These are phyloP conservation scores for Mixornis gularis DNA, from an alignment of 2,113 vertebrate genomes.

Conservation along the genomic window DNA sequence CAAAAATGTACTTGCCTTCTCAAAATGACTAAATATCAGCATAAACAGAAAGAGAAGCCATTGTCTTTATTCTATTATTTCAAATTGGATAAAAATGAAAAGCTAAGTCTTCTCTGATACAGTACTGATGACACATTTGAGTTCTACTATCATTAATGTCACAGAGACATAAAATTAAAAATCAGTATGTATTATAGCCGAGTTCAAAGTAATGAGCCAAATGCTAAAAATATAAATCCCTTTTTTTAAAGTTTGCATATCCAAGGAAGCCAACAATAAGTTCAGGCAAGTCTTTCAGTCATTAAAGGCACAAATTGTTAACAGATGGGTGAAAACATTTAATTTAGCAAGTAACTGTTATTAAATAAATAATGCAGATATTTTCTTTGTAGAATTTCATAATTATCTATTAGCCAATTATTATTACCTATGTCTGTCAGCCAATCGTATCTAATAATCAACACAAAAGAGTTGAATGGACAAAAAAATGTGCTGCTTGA, in stretches of 20 bases:
- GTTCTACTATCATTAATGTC: background rate
- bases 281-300: background rate
- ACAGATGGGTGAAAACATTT: conserved; percentile 22
- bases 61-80: background rate
- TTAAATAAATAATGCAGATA: conserved; percentile 7
- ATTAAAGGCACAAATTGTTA: conserved; percentile 4
- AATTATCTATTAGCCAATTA: conserved; percentile 6
- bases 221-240: background rate
- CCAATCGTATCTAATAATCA: conserved; percentile 13
- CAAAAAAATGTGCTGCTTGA: background rate
- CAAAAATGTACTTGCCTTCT: background rate
- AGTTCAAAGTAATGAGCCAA: conserved; percentile 6
- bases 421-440: conserved; percentile 30
- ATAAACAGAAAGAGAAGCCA: background rate
- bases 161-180: conserved; percentile 1
- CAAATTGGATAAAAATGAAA: background rate
- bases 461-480: background rate
- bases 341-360: conserved; percentile 2
- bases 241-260: background rate
- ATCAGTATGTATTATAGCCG: background rate
- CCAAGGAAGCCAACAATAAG: background rate
- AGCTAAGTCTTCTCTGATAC: background rate
- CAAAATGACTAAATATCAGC: background rate
- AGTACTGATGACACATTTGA: background rate
- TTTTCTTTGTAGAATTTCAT: background rate